Percentiles rank a stretch among this genome's conserved stretches.
phyloP scores from a whole-genome alignment of 2,797 vertebrate genomes.

The Sebastes elongatus region DNA sequence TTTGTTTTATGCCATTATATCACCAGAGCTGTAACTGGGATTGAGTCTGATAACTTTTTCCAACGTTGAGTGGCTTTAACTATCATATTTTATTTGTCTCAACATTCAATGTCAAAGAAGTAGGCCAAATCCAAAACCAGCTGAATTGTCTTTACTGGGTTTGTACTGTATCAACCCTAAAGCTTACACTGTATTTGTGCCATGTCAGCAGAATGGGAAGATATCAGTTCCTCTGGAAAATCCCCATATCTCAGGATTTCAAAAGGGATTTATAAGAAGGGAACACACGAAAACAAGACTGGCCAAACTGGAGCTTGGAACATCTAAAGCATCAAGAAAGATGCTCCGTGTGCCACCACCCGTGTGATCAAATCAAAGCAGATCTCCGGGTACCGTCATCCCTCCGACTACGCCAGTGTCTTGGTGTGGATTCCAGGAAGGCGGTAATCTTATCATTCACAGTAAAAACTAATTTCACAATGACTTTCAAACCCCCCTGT shows the following conservation, averaged over 20 bases:
- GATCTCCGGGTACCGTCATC: slow-evolving; percentile 1
- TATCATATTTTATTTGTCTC: not conserved
- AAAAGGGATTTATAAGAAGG: not conserved
- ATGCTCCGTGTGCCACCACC: not conserved
- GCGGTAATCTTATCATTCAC: slow-evolving; percentile 47
- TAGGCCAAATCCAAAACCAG: not conserved
- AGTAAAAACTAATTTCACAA: slow-evolving; percentile 56
- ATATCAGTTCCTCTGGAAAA: not conserved
- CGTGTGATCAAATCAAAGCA: not conserved
- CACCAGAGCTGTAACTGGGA: not conserved
- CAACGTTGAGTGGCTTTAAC: not conserved
- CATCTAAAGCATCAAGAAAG: not conserved
- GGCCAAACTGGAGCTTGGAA: not conserved
- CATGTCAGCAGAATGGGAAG: not conserved
- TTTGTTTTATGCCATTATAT: not conserved
- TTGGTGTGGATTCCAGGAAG: slow-evolving; percentile 40
- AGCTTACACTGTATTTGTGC: not conserved
- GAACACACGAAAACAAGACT: not conserved
- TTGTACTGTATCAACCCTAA: not conserved
- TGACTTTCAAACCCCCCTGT: slow-evolving; percentile 9
- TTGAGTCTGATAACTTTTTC: not conserved
- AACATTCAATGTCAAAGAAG: not conserved
- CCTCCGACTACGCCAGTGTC: slow-evolving; percentile 7
- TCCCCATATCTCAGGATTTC: not conserved
- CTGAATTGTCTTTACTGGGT: not conserved